Evolutionary conservation across 2,888 invertebrate genomes (phyloP), one percentile per base, ranked within the genome.

Genomic region (Synanthedon vespiformis): DNA sequence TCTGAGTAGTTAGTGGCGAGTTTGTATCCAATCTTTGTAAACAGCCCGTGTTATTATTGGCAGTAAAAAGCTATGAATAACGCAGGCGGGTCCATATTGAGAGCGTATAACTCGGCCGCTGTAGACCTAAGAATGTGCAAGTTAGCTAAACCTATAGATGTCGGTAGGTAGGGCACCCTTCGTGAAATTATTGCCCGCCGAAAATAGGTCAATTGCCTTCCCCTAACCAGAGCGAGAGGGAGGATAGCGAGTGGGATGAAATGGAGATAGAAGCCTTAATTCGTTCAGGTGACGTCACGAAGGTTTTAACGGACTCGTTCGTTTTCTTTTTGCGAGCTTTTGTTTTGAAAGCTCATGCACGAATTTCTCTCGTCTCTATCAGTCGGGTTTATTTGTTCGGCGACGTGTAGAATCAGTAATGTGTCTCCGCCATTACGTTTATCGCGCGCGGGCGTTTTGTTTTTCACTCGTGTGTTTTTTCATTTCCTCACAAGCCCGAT

Each of bases 161-260:
- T 67, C 61, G 67, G 68, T 71, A 74, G 68, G 66, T 68, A 66
- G 74, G 68, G 71, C 70, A 63, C 73, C 80, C 81, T 81, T 80
- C 76, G 73, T 72, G 68, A 79, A 85, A 82, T 83, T 80, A 86
- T 84, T 80, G 77, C 72, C 73, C 76, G 64, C 72, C 72, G 80
- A 84, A 87, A 83, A 85, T 87, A 83, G 87, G 87, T 87, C 87
- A 87, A 87, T 84, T 85, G 86, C 82, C 77, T 70, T 51, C 74
- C 77, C 69, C 60, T 51, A 40, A 72, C 57, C 61, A 59, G 77
- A 81, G 70, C 58, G 82, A 74, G 80, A 80, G 62, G 60, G 56
- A 44, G 40, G 40, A 47, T 48, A 27, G 40, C 13, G 14, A 22
- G 49, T 18, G 48, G 5, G 44, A 54, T 11, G 53, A 16, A 52